Conservation (phyloP, 2,888 invertebrate genomes). For the Abrostola tripartita region DNA sequence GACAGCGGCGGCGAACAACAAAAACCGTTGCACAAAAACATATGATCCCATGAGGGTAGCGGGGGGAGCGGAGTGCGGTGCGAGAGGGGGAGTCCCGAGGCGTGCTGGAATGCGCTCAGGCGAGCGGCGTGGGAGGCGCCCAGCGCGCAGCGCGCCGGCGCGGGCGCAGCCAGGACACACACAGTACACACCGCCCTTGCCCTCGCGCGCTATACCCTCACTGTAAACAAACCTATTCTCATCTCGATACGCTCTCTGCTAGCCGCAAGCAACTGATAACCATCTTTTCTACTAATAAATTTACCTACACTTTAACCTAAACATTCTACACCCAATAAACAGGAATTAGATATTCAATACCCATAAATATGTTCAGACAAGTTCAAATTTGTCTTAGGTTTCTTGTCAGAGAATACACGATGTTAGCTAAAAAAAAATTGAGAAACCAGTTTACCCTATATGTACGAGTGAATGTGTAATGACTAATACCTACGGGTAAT, state of each 20-base stretch:
- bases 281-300: slow-evolving; percentile 54
- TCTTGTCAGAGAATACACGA: background rate
- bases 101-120: slow-evolving; percentile 88
- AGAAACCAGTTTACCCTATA: too few relatives aligned
- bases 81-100: slow-evolving; percentile 77
- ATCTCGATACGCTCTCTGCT: slow-evolving; percentile 66
- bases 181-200: slow-evolving; percentile 66
- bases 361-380: slow-evolving; percentile 31
- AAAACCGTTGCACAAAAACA: slow-evolving; percentile 89
- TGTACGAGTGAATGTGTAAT: too few relatives aligned
- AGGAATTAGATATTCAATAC: slow-evolving; percentile 45
- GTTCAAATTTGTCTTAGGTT: slow-evolving; percentile 10
- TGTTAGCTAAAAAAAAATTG: background rate
- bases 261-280: slow-evolving; percentile 55
- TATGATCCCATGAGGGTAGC: slow-evolving; percentile 86
- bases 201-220: slow-evolving; percentile 71
- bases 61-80: slow-evolving; percentile 65
- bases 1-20: slow-evolving; percentile 86
- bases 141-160: slow-evolving; percentile 53
- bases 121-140: slow-evolving; percentile 87
- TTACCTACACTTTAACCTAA: slow-evolving; percentile 46
- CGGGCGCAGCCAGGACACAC: slow-evolving; percentile 74
- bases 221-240: slow-evolving; percentile 84
- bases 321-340: slow-evolving; percentile 38
- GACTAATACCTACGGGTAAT: slow-evolving; percentile 13